Base-by-base conservation (phyloP, 2,888 invertebrate species). In the Eudasyphora cyanicolor region DNA sequence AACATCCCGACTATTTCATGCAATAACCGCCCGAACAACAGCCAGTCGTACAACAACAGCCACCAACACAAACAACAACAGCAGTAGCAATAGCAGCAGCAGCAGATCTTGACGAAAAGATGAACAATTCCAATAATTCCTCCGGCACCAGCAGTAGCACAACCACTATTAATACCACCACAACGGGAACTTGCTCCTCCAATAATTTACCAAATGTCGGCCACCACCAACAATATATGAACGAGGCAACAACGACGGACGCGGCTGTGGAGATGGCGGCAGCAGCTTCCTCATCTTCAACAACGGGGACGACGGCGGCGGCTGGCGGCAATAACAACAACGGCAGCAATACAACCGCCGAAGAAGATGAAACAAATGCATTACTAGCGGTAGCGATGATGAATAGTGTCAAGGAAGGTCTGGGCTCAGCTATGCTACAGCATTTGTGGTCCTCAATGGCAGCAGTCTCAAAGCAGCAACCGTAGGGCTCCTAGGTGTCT, bases 1-100 rank as follows among this genome's bases (percentile, higher is more conserved):
- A 98, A 93, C 98, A 98, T 93, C 97, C 98, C 92, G 98, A 98
- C 94, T 98, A 97, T 94, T 98, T 97, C 94, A 98, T 98, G 97
- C 97, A 97, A 96, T 98, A 97, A 92, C 90, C 90, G 88, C 89
- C 89, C 85, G 84, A 81, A 71, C 84, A 78, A 78, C n/a, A 73
- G 69, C 35, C n/a, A n/a, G 32, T 38, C 45, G 29, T 77, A 79
- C 67, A 19, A 45, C 49, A 27, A 27, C 71, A 54, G 60, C 75
- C 69, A 71, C 45, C 69, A 77, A 60, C 85, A 83, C 29, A 75
- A 79, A 35, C 77, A 82, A 24, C 83, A 73, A 38, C 76, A 78
- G 71, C 49, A 60, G 76, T 76, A 85, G 69, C 82, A 78, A 75
- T 67, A 42, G 51, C 82, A 62, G 29, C 82, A 75, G 75, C 82